These are phyloP conservation scores for Holacanthus passer DNA, from an alignment of 2,113 vertebrate genomes.

Conservation along the genomic window DNA sequence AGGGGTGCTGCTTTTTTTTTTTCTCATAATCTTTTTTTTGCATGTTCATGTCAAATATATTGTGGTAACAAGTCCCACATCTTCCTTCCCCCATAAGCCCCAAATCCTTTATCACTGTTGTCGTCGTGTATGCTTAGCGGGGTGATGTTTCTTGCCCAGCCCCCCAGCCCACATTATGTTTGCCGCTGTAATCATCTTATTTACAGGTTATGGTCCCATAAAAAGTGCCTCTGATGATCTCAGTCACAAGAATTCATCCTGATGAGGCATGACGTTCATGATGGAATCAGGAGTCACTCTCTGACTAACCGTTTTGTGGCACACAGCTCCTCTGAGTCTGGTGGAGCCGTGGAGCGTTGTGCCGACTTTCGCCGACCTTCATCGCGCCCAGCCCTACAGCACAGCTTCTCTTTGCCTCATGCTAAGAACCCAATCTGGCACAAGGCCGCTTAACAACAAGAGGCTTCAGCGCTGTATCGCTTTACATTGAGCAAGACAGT, in stretches of 20 bases:
- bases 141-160: constrained; percentile 55
- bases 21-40: constrained; percentile 67
- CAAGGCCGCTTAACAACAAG: constrained; percentile 54
- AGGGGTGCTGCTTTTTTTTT: constrained; percentile 26
- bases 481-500: constrained; percentile 69
- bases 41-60: constrained; percentile 70
- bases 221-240: constrained; percentile 66
- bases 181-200: constrained; percentile 70
- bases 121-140: constrained; percentile 69
- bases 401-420: constrained; percentile 50
- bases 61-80: constrained; percentile 71
- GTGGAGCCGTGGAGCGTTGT: constrained; percentile 23
- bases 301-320: constrained; percentile 63
- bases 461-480: constrained; percentile 42
- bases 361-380: constrained; percentile 39
- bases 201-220: constrained; percentile 71
- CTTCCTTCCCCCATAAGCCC: constrained; percentile 66
- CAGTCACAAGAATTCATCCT: constrained; percentile 54
- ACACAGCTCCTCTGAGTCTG: constrained; percentile 41
- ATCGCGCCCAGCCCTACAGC: constrained; percentile 29
- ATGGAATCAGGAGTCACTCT: constrained; percentile 49
- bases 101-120: constrained; percentile 72
- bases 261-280: constrained; percentile 54
- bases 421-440: constrained; percentile 65
- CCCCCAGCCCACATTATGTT: constrained; percentile 46